Conservation (phyloP, 23 tunicate genomes). For the Phallusia fumigata region DNA sequence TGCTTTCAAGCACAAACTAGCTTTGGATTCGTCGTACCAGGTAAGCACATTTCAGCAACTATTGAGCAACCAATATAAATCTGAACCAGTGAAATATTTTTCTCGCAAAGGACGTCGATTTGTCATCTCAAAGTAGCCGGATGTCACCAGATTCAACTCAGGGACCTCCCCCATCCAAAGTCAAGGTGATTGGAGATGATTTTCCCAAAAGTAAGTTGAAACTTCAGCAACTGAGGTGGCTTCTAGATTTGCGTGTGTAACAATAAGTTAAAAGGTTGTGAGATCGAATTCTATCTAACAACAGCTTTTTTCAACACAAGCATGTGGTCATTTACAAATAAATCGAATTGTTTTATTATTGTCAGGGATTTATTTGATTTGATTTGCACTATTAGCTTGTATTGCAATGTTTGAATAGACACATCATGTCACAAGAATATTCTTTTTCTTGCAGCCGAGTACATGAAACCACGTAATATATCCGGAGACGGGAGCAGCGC, state of each 20-base stretch:
- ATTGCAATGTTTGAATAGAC: no score
- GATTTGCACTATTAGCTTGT: no score
- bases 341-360: no score
- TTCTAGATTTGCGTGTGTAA: no score
- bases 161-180: constrained; percentile 40
- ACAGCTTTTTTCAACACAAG: no score
- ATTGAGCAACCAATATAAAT: neutral
- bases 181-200: constrained; percentile 21
- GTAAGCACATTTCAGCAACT: neutral
- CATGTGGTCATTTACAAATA: no score
- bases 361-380: no score
- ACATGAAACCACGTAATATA: neutral
- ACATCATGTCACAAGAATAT: no score
- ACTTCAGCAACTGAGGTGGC: neutral
- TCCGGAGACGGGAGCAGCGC: neutral
- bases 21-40: constrained; percentile 53
- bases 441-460: neutral
- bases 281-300: no score
- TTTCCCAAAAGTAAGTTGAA: constrained; percentile 31
- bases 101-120: neutral
- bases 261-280: no score
- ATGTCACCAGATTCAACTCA: constrained; percentile 65
- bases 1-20: constrained; percentile 88
- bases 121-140: neutral
- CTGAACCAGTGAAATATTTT: neutral